Evolutionary conservation across 2,797 vertebrate species (phyloP), one percentile per base, ranked within the genome.

Genomic region (Gallinago stenura): DNA sequence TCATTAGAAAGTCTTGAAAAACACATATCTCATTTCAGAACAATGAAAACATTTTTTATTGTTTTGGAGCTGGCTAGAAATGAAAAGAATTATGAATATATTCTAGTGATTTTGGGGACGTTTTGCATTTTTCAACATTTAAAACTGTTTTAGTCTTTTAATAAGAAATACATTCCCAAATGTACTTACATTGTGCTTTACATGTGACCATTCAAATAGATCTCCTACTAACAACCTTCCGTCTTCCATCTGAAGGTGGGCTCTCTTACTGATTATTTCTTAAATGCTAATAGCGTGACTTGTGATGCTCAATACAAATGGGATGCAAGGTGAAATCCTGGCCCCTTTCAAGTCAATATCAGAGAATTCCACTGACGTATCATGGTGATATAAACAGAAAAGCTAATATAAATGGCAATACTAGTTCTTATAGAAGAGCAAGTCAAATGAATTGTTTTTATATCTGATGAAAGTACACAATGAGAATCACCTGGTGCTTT

Each of bases 1-100:
- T 54, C 56, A 58, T 93, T 94, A 90, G 46, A 69, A 86, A 82
- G 60, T 70, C 48, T 87, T 87, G 85, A 90, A 96, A 95, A 94
- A 82, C 71, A 87, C 28, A 12, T 90, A 75, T 48, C 58, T 90
- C 56, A 72, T 78, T 93, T 90, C 69, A 92, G 89, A 93, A 89
- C 68, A 86, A 85, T 83, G 68, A 92, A 95, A 94, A 70, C 3
- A 77, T 58, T 93, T 93, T 89, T 84, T 62, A 73, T 89, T 83
- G 50, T 92, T 91, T 91, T 54, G 46, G 37, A 91, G 7, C 10
- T 89, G 58, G 18, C 50, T 81, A 71, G 50, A 76, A 94, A 65
- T 8, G 43, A 43, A 72, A 94, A 72, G 21, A 78, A 76, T 65
- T 71, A 68, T 73, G 31, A 62, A 70, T 64, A 35, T 41, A 69